Conservation (phyloP, 2,797 vertebrate species). For the Prunella strophiata region DNA sequence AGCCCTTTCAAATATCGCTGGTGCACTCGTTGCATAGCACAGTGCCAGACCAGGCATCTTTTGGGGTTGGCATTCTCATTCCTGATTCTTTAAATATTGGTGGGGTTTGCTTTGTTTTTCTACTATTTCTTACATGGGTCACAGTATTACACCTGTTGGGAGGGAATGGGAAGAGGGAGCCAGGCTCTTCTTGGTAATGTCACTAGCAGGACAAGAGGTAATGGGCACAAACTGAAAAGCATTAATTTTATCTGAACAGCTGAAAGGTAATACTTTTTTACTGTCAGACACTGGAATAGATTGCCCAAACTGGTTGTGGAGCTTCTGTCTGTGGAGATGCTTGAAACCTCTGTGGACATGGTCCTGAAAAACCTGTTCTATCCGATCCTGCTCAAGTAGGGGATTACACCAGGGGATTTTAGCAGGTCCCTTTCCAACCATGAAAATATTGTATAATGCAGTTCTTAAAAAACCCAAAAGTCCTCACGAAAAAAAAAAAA, state of each 20-base stretch:
- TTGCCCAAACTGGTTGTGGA: neutral
- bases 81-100: neutral
- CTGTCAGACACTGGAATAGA: neutral
- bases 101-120: neutral
- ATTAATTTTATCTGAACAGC: neutral
- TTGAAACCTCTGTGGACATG: accelerated
- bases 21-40: accelerated
- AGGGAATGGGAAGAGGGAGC: neutral
- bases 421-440: neutral
- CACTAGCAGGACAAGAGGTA: neutral
- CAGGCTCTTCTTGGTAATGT: neutral
- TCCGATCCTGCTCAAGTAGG: neutral
- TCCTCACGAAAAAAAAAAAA: accelerated
- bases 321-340: neutral
- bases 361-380: neutral
- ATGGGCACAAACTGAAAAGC: neutral
- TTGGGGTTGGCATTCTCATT: neutral
- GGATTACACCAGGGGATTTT: neutral
- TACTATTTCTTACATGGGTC: accelerated
- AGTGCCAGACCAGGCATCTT: neutral
- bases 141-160: accelerated
- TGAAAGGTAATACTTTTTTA: accelerated
- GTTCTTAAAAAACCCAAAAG: neutral
- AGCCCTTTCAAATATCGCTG: neutral
- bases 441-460: neutral